Evolutionary conservation across 1,140 invertebrate species (phyloP).

Genomic region (Phenacoccus solenopsis): DNA sequence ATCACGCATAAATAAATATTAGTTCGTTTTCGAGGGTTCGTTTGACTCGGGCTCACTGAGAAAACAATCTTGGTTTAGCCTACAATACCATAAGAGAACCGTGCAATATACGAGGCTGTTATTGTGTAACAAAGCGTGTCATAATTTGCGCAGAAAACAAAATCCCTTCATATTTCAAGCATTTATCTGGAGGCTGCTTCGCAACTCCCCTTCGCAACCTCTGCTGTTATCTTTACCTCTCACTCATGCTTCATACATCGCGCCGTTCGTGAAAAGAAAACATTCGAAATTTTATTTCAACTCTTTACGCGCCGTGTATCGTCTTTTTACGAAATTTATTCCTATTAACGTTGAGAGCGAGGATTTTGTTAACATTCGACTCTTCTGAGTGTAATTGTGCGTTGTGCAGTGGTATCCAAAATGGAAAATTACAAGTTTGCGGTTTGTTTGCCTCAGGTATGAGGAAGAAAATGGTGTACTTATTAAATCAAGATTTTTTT

Average conservation of each 20-base stretch:
- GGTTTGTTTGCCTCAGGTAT: too few relatives aligned
- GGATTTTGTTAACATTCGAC: conserved; percentile 1
- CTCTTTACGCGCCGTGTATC: not conserved
- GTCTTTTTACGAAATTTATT: not conserved
- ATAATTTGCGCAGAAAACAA: not conserved
- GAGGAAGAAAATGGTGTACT: too few relatives aligned
- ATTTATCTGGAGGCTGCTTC: not conserved
- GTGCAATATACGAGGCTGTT: not conserved
- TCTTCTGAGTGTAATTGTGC: too few relatives aligned
- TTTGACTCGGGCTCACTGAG: not conserved
- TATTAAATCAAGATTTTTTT: too few relatives aligned
- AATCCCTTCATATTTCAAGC: not conserved
- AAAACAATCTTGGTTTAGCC: not conserved
- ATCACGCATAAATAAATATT: not conserved
- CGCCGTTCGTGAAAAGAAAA: not conserved
- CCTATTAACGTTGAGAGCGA: not conserved
- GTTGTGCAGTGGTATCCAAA: too few relatives aligned
- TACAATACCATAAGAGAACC: not conserved
- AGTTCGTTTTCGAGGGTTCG: not conserved
- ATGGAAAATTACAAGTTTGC: too few relatives aligned
- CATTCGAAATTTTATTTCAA: not conserved
- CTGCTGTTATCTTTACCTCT: not conserved
- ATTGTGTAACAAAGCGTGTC: not conserved
- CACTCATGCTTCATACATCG: too few relatives aligned
- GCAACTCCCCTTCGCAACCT: not conserved